Base-by-base conservation (phyloP, 1,140 invertebrate species). In the Drosophila neocordata region DNA sequence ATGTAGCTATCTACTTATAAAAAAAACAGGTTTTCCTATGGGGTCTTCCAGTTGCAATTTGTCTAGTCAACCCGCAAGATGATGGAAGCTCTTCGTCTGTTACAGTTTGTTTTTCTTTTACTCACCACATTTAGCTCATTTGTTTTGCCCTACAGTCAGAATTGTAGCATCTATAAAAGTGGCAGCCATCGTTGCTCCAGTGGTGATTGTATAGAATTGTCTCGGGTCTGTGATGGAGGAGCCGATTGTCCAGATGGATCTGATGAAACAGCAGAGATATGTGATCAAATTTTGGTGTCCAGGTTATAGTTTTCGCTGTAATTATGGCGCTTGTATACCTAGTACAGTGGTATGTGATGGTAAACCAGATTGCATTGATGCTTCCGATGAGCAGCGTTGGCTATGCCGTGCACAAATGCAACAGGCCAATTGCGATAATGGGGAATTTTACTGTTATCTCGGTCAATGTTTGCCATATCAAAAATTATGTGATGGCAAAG, bases 271-370 rank as follows among this genome's bases (percentile, higher is more conserved):
- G 63, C 80, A n/a, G 38, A 66, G 0, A 80, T 93, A 9, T 95
- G 94, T 74, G 73, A 71, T 4, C 65, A 60, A 8, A 55, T 72
- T 72, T 44, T 78, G 65, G 4, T 94, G 94, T 76, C 92, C 92
- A 4, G 44, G 68, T 0, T 92, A 90, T 61, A 74, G 91, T 0
- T 94, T 93, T 81, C 92, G 93, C 6, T 95, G 94, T 73, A 80
- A 87, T 4, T 95, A 95, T 69, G 94, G 95, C 7, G 93, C 92
- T 1, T 95, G 94, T 56, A 92, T 95, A 6, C 84, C 92, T 31
- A 92, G 92, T 12, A 92, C 94, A 60, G 81, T 82, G 1, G 91
- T 90, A 24, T 95, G 94, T 69, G 93, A 96, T 89, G 93, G 93
- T 0, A 73, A 88, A 0, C 79, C 79, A 31, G 93, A 96, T 65